Evolutionary conservation across 2,797 vertebrate genomes (phyloP).

Genomic region (Rhinophrynus dorsalis): DNA sequence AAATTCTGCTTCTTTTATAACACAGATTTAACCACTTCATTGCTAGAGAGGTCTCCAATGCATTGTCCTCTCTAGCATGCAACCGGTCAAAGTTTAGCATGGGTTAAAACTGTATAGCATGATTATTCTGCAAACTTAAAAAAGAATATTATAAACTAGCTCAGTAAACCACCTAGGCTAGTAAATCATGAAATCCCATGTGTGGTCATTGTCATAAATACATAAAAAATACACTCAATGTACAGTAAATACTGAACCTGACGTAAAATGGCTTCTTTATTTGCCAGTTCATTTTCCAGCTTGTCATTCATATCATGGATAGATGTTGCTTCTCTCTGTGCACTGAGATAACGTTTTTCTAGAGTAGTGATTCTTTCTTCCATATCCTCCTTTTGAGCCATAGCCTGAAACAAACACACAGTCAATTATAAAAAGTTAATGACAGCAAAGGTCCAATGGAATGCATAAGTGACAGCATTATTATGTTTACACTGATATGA

Average conservation of each 20-base stretch:
- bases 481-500: not conserved
- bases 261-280: constrained; percentile 95
- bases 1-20: too few species aligned
- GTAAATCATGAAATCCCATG: too few species aligned
- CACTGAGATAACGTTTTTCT: constrained; percentile 97
- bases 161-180: too few species aligned
- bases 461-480: not conserved
- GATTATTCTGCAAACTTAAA: too few species aligned
- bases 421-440: not conserved
- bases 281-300: constrained; percentile 94
- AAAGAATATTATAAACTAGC: too few species aligned
- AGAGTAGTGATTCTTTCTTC: constrained; percentile 96
- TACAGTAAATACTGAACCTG: constrained; percentile 76
- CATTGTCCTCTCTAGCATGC: too few species aligned
- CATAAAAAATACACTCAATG: too few species aligned
- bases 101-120: too few species aligned
- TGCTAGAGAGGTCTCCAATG: too few species aligned
- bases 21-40: too few species aligned
- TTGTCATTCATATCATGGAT: constrained; percentile 99
- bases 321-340: constrained; percentile 96
- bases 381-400: constrained; percentile 99
- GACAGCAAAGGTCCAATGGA: too few species aligned
- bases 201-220: not conserved
- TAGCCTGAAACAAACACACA: constrained; percentile 73
- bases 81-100: too few species aligned